Conservation (phyloP, 2,113 vertebrate species). For the Suricata suricatta region DNA sequence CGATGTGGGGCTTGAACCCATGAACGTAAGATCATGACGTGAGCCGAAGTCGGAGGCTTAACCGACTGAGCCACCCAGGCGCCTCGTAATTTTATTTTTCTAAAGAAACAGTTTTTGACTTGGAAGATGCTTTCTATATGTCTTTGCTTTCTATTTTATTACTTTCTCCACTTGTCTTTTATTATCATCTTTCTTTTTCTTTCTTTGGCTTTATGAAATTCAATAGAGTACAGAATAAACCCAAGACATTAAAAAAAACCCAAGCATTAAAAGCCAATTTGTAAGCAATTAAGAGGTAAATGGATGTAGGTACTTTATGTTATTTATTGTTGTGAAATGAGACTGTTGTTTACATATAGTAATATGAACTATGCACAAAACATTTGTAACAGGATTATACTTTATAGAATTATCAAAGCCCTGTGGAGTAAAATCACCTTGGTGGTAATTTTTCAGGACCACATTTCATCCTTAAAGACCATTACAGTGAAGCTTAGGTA, state of each 20-base stretch:
- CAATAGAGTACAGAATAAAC: background rate
- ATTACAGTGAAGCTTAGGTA: background rate
- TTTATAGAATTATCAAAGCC: background rate
- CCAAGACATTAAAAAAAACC: background rate
- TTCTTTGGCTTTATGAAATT: constrained; percentile 23
- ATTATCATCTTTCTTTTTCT: background rate
- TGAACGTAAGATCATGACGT: too few species aligned
- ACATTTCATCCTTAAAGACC: constrained; percentile 28
- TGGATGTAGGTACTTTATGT: background rate
- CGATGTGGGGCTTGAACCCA: too few species aligned
- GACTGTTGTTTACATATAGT: background rate
- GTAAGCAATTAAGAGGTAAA: constrained; percentile 3
- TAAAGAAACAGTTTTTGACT: background rate
- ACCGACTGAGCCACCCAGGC: too few species aligned
- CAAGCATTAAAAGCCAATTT: constrained; percentile 27
- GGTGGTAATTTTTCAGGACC: background rate
- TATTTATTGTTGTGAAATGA: constrained; percentile 10
- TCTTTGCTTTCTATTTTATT: constrained; percentile 18
- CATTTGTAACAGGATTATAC: background rate
- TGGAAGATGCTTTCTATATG: background rate
- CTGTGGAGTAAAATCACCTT: background rate
- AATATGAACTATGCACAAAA: background rate
- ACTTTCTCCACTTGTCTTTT: background rate
- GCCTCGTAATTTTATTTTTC: background rate
- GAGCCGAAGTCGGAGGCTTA: too few species aligned